Evolutionary conservation across 2,113 vertebrate genomes (phyloP).

Genomic region (Rhinoderma darwinii): DNA sequence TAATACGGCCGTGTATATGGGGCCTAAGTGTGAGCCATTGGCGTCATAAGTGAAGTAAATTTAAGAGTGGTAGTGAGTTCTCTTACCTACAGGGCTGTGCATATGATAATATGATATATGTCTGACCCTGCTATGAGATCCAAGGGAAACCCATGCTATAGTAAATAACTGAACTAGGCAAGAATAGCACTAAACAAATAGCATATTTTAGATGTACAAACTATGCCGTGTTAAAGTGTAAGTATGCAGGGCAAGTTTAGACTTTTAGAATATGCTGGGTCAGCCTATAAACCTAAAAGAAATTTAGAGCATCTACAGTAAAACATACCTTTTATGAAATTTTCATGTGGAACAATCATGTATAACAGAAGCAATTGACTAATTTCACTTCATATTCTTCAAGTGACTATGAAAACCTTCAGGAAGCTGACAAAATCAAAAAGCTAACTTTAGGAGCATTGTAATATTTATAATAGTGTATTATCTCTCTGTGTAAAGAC

Average conservation of each 20-base stretch:
- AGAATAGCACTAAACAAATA: too few relatives aligned
- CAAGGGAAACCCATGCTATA: too few relatives aligned
- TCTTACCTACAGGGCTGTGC: too few relatives aligned
- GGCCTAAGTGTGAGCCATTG: too few relatives aligned
- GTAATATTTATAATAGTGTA: constrained; percentile 38
- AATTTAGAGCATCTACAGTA: not conserved
- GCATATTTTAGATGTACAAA: too few relatives aligned
- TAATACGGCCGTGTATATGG: too few relatives aligned
- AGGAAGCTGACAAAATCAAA: constrained; percentile 36
- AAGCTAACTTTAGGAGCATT: constrained; percentile 28
- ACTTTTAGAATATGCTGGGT: not conserved
- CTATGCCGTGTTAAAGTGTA: too few relatives aligned
- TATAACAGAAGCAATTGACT: not conserved
- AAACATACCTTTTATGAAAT: not conserved
- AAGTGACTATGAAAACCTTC: not conserved
- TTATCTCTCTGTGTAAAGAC: constrained; percentile 36
- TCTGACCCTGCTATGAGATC: too few relatives aligned
- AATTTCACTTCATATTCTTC: not conserved
- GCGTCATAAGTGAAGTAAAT: too few relatives aligned
- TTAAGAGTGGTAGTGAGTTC: too few relatives aligned
- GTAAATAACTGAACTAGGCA: too few relatives aligned
- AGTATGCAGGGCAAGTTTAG: not conserved
- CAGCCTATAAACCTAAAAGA: not conserved
- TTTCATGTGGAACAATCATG: not conserved
- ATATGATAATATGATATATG: too few relatives aligned